Evolutionary conservation across 1,140 invertebrate species (phyloP), one percentile per base, ranked within the genome.

Genomic region (Telenomus remus): DNA sequence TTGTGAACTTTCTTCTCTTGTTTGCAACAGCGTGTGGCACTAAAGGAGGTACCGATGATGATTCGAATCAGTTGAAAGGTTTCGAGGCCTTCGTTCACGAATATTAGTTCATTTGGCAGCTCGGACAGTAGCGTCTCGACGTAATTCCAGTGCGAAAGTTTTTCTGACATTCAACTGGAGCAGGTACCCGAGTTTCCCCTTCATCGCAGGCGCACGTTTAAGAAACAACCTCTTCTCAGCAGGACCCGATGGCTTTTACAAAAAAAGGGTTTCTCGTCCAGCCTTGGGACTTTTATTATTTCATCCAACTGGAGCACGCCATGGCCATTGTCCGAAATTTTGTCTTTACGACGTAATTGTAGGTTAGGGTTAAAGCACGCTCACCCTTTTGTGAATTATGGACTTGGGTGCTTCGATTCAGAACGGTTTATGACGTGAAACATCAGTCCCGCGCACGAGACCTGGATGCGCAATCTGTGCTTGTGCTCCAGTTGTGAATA

Each of bases 401-500:
- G 59, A 55, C 19, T 44, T 19, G 19, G 16, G 46, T 34, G 37
- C 57, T 48, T 11, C 49, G 37, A 35, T 34, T 55, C 37, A 39
- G 43, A n/a, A 14, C 13, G 16, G 73, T 76, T 79, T 80, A 79
- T 60, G 73, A 53, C 66, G 39, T 64, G 44, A 49, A 48, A 64
- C 19, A 27, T 27, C 65, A 47, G 61, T n/a, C 16, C n/a, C 4
- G 53, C 27, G 42, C 60, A 55, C 57, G 66, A 65, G 55, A 56
- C 56, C 65, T 66, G 46, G 63, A 71, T 70, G 54, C 76, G 76
- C 69, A 78, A 80, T 79, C 76, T 76, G 68, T 71, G 35, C 34
- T 37, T 50, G 19, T 83, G 82, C 83, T 86, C 84, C 63, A 85
- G 84, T 87, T 85, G 82, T 84, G 83, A 85, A 84, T 85, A 85